phyloP scores from a whole-genome alignment of 2,888 invertebrate genomes.

The Rhamnusium bicolor region DNA sequence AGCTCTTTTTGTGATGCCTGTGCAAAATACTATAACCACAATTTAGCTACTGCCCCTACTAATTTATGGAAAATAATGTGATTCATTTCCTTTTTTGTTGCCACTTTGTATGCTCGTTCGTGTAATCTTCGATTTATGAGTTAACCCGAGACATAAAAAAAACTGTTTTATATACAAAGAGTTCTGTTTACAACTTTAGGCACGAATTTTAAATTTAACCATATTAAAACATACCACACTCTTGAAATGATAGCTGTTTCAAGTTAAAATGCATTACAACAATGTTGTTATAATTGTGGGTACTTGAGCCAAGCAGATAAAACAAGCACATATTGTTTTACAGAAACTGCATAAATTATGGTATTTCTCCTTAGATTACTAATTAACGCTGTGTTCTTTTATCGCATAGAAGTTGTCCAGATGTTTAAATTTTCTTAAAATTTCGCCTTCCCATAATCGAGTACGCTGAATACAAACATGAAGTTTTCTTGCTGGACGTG shows the following conservation, averaged over 20 bases:
- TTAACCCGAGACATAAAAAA: background rate
- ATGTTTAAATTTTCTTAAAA: too few relatives aligned
- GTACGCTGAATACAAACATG: too few relatives aligned
- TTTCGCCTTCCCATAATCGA: too few relatives aligned
- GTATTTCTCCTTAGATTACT: too few relatives aligned
- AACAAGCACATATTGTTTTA: background rate
- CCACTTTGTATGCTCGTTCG: background rate
- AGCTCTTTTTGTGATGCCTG: too few relatives aligned
- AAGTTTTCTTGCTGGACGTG: too few relatives aligned
- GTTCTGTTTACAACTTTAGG: background rate
- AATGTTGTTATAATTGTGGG: background rate
- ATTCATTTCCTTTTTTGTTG: background rate
- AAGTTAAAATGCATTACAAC: background rate
- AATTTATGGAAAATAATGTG: too few relatives aligned
- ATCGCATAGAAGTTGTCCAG: too few relatives aligned
- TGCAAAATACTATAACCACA: too few relatives aligned
- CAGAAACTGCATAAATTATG: background rate
- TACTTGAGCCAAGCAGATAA: background rate
- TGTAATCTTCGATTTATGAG: background rate
- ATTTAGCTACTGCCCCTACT: too few relatives aligned
- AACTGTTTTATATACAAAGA: background rate
- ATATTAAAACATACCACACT: background rate
- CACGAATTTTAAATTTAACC: background rate
- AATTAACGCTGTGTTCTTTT: too few relatives aligned
- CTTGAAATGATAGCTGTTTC: background rate